These are phyloP conservation scores for Pampusana beccarii DNA, from an alignment of 2,113 vertebrate genomes.

Conservation along the genomic window DNA sequence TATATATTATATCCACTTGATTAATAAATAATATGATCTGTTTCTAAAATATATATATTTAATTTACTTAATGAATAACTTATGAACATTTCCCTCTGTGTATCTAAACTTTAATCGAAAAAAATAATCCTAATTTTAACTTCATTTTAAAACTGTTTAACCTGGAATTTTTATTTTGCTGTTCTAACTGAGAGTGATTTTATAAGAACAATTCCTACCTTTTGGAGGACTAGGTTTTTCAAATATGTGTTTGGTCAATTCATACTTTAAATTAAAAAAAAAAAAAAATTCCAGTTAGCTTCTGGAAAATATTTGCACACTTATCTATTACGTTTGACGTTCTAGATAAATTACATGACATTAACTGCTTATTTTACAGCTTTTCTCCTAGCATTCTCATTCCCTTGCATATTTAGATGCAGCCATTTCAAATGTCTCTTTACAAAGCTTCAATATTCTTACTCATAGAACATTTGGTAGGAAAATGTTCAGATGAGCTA, in stretches of 20 bases:
- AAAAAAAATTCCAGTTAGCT: not conserved
- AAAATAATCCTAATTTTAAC: not conserved
- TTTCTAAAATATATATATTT: not conserved
- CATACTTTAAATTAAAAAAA: not conserved
- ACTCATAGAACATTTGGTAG: not conserved
- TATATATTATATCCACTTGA: not conserved
- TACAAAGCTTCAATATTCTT: not conserved
- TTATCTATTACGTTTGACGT: not conserved
- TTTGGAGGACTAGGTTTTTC: not conserved
- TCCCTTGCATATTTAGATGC: not conserved
- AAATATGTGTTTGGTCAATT: not conserved
- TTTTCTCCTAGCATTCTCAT: not conserved
- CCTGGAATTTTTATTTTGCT: not conserved
- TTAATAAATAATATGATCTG: not conserved
- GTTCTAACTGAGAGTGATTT: not conserved
- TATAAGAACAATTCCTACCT: not conserved
- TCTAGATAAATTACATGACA: not conserved
- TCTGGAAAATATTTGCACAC: not conserved
- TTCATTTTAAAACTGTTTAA: not conserved
- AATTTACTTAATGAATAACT: not conserved
- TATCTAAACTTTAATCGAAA: not conserved
- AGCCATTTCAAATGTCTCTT: not conserved
- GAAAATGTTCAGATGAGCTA: not conserved
- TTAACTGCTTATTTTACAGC: not conserved
- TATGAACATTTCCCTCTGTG: not conserved